A percentile compares a stretch with the other conserved stretches of the same genome.
phyloP scores from a whole-genome alignment of 2,888 invertebrate species.

The Aphodius sticticus region DNA sequence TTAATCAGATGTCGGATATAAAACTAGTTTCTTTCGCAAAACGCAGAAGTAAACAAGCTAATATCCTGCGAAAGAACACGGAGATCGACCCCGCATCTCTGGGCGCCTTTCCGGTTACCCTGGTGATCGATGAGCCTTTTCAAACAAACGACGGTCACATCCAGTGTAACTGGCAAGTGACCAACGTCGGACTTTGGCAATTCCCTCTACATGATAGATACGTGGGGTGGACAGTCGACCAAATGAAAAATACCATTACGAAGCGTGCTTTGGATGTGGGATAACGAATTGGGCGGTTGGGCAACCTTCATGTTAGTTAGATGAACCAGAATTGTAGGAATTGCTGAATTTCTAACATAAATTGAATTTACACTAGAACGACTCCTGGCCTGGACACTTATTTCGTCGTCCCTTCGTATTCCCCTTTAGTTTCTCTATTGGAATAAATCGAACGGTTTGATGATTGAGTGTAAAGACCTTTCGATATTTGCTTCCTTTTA shows the following conservation, averaged over 20 bases:
- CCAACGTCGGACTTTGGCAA: conserved; percentile 58
- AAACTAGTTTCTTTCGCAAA: not conserved
- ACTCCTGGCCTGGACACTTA: conserved; percentile 40
- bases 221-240: conserved; percentile 42
- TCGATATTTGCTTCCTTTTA: not conserved
- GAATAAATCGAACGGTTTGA: not conserved
- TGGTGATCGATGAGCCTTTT: conserved; percentile 48
- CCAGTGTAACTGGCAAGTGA: conserved; percentile 58
- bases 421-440: not conserved
- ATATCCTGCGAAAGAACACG: not conserved
- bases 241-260: conserved; percentile 17
- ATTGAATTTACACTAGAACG: conserved; percentile 60
- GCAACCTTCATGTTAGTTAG: conserved; percentile 54
- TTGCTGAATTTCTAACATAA: conserved; percentile 59
- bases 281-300: conserved; percentile 41
- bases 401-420: conserved; percentile 20
- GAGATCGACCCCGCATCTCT: conserved; percentile 20
- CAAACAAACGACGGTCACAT: conserved; percentile 52
- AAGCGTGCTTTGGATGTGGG: not conserved
- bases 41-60: not conserved
- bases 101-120: not conserved
- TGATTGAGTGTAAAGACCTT: not conserved
- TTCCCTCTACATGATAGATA: conserved; percentile 57
- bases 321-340: conserved; percentile 57
- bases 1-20: not conserved